Conservation (phyloP, 2,113 vertebrate genomes). For the Silurus glanis region DNA sequence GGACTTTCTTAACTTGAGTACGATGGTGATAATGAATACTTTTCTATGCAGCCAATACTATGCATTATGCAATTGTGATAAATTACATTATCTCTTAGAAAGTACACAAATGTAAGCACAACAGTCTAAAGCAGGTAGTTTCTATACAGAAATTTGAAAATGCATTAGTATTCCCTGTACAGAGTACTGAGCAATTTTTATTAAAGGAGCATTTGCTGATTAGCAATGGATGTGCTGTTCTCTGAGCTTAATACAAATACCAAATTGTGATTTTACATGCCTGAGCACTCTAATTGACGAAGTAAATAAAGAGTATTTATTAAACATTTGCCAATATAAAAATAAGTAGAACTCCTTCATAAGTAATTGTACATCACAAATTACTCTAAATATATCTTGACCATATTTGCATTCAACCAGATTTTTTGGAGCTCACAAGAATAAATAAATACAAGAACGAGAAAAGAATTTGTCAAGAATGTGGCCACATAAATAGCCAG, state of each 20-base stretch:
- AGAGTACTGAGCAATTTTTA: background rate
- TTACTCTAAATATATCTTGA: background rate
- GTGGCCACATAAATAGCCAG: background rate
- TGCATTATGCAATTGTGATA: too few relatives aligned
- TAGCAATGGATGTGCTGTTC: background rate
- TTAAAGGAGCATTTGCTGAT: background rate
- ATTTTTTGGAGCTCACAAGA: background rate
- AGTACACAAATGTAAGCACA: background rate
- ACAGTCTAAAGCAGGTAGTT: background rate
- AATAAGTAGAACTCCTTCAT: too few relatives aligned
- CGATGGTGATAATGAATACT: conserved; percentile 15
- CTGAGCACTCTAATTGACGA: background rate
- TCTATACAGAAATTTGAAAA: background rate
- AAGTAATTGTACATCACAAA: too few relatives aligned
- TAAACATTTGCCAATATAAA: too few relatives aligned
- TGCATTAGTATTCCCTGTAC: background rate
- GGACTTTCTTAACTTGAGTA: conserved; percentile 76
- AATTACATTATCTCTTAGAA: background rate
- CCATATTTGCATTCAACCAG: background rate
- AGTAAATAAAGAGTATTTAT: background rate
- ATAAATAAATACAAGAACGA: background rate
- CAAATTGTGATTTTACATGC: background rate
- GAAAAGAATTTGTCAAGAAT: background rate
- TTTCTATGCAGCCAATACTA: background rate
- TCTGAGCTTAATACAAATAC: background rate